Base-by-base conservation (phyloP, 2,888 invertebrate genomes). In the Hylaea fasciaria region DNA sequence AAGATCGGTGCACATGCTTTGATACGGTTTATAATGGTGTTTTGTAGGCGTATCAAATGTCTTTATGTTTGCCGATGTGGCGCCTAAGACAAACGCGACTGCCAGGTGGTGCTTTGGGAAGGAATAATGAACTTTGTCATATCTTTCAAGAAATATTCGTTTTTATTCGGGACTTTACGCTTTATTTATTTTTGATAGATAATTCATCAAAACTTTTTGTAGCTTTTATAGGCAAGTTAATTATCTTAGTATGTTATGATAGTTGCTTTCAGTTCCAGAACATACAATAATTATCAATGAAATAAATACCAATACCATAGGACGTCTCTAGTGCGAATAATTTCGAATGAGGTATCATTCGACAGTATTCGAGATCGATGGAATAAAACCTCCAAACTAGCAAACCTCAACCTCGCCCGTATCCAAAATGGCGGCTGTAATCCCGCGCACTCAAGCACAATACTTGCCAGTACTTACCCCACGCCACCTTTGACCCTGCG, bases 41-140 rank as follows among this genome's bases (percentile, higher is more conserved):
- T 83, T 82, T 86, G 88, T 89, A 88, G 89, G 89, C 86, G 90
- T 88, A 89, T 91, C 86, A 73, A 81, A 86, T 91, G 82, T 84
- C 89, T 82, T 74, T 65, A 70, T 71, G 77, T 76, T 77, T 76
- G 73, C 71, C 59, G 74, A 72, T 70, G 77, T 82, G 88, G 87
- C 86, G 88, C 87, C 82, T 81, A 77, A 81, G 76, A 82, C 81
- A 81, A 82, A 69, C 44, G n/a, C 7, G 5, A n/a, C 2, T 41
- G 64, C 75, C 72, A 79, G 74, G 76, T 78, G 77, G 52, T 39
- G 22, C 32, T 56, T 60, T 44, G 66, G 68, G 40, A 47, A 54
- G 46, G 52, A 53, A 49, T 16, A 32, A 56, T 57, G 63, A 53
- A 43, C 14, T 43, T 7, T 17, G 40, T 14, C 13, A n/a, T 40